These are phyloP conservation scores for Lasioglossum calceatum DNA, from an alignment of 2,888 invertebrate species.

Conservation along the genomic window DNA sequence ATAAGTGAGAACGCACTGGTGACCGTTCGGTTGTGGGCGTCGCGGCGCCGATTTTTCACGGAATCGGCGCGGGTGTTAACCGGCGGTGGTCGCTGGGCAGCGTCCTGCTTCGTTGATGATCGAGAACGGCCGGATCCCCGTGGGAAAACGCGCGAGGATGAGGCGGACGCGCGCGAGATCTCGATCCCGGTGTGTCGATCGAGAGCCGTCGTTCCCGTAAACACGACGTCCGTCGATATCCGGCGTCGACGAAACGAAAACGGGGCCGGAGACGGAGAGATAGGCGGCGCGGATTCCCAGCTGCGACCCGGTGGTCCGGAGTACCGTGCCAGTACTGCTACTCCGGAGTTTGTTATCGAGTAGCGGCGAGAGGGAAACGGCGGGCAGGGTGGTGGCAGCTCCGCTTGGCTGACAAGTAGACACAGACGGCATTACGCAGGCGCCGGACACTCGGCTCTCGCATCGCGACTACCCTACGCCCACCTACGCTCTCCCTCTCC, in stretches of 20 bases:
- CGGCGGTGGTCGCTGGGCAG: not conserved
- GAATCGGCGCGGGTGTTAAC: not conserved
- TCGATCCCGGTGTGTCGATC: not conserved
- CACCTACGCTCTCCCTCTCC: not conserved
- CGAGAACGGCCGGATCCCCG: not conserved
- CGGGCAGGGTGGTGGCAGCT: slow-evolving; percentile 79
- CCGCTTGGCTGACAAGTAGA: slow-evolving; percentile 76
- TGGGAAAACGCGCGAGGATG: not conserved
- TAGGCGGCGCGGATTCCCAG: slow-evolving; percentile 42
- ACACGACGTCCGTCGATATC: slow-evolving; percentile 52
- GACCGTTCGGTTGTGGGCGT: not conserved
- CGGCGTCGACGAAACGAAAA: not conserved
- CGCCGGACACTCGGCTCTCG: slow-evolving; percentile 46
- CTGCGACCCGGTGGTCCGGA: slow-evolving; percentile 79
- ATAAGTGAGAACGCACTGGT: not conserved
- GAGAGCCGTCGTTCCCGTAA: slow-evolving; percentile 41
- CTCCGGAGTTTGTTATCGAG: slow-evolving; percentile 80
- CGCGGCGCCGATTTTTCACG: not conserved
- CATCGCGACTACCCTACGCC: slow-evolving; percentile 28
- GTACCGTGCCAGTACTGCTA: slow-evolving; percentile 82
- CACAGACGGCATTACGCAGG: slow-evolving; percentile 65
- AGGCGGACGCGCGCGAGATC: not conserved
- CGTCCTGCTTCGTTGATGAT: not conserved
- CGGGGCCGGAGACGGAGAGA: not conserved
- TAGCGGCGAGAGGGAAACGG: slow-evolving; percentile 70